These are phyloP conservation scores for Epinephelus lanceolatus DNA, from an alignment of 2,113 vertebrate species.

Conservation along the genomic window DNA sequence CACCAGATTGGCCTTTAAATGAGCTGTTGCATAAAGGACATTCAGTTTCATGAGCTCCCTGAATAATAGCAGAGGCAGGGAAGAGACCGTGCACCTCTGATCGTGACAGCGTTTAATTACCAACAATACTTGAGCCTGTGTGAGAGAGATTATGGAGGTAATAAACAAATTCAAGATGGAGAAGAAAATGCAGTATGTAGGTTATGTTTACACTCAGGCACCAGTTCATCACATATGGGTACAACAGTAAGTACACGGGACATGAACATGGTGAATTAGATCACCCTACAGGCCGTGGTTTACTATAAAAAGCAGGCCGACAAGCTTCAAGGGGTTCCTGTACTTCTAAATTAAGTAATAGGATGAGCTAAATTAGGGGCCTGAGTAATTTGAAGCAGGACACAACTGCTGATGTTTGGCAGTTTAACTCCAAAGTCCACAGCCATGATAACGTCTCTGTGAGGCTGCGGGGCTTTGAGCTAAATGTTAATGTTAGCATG, in stretches of 20 bases:
- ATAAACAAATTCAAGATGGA: slow-evolving; percentile 17
- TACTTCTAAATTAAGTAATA: background rate
- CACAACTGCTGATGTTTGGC: background rate
- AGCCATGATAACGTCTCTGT: background rate
- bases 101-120: slow-evolving; percentile 39
- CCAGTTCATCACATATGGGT: background rate
- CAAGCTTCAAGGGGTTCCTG: slow-evolving; percentile 1
- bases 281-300: background rate
- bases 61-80: slow-evolving; percentile 50
- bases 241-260: background rate
- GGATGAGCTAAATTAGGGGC: background rate
- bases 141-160: slow-evolving; percentile 27
- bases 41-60: slow-evolving; percentile 59
- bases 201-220: slow-evolving; percentile 3
- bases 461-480: background rate
- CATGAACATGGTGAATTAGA: slow-evolving; percentile 11
- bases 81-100: slow-evolving; percentile 31
- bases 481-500: too few species aligned
- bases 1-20: slow-evolving; percentile 70
- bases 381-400: background rate
- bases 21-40: slow-evolving; percentile 70
- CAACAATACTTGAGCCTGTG: slow-evolving; percentile 13
- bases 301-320: background rate
- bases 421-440: background rate
- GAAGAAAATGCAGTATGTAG: background rate